Evolutionary conservation across 2,113 vertebrate genomes (phyloP), one percentile per base, ranked within the genome.

Genomic region (Psilopogon haemacephalus): DNA sequence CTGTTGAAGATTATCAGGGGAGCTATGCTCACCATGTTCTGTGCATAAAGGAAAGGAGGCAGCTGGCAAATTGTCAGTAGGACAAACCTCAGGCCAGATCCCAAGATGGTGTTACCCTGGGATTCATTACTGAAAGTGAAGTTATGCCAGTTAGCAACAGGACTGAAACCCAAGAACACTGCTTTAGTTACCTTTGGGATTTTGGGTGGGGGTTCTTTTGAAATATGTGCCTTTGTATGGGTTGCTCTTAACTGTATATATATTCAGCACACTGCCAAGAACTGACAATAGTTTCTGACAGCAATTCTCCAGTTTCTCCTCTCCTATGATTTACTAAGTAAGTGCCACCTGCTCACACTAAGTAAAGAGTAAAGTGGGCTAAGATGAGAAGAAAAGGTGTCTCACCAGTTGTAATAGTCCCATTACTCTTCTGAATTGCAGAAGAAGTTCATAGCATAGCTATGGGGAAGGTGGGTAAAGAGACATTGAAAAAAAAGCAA

Each of bases 211-310:
- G 3, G 30, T 15, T 6, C 52, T 73, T 72, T 70, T 84, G 23
- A 27, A 78, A 52, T 4, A 5, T 6, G 2, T 56, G 65, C 44
- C 38, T 89, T 85, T 86, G 40, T 44, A 75, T 56, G 69, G n/a
- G 48, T 75, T 86, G 21, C 56, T 46, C 35, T 56, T 90, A 60
- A 72, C 38, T 71, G 30, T 5, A 2, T 52, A 38, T 56, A 71
- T 71, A 77, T 71, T 71, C 52, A 94, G 65, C 58, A 69, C 16
- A 5, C 30, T 84, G 92, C 62, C 88, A 72, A 82, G 74, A 94
- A 60, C 65, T 84, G 65, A 68, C 69, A 88, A 74, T 68, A 54
- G 73, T 52, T 92, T 40, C 83, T 90, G 84, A 72, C 73, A 94
- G 81, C 62, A 81, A 59, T 67, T 69, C 81, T 79, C 26, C 70